phyloP scores from a whole-genome alignment of 2,797 vertebrate species.

The Pteronotus mesoamericanus region DNA sequence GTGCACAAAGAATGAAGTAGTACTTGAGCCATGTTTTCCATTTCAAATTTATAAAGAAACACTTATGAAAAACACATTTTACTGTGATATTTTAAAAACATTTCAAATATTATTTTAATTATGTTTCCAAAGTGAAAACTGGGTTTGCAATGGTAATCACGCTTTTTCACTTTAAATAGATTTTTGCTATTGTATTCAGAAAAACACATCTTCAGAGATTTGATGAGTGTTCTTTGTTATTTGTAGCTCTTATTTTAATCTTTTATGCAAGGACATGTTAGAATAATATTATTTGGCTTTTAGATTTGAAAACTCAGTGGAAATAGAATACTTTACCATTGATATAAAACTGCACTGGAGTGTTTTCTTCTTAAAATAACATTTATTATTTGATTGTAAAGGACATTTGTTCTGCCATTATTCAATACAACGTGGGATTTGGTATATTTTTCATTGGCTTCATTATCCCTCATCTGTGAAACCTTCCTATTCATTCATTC shows the following conservation, averaged over 20 bases:
- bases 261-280: background rate
- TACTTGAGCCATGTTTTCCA: background rate
- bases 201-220: background rate
- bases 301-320: background rate
- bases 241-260: background rate
- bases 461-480: background rate
- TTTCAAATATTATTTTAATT: background rate
- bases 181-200: conserved; percentile 3
- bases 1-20: background rate
- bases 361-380: background rate
- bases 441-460: background rate
- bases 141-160: background rate
- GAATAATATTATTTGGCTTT: conserved; percentile 2
- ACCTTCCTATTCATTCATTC: background rate
- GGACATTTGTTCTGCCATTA: background rate
- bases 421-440: background rate
- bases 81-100: background rate
- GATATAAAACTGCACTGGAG: background rate
- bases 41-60: background rate
- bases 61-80: background rate
- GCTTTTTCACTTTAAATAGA: background rate
- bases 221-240: background rate
- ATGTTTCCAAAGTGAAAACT: background rate
- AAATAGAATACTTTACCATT: background rate
- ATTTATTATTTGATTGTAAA: background rate